Evolutionary conservation across 2,113 vertebrate genomes (phyloP).

Genomic region (Stomatorhinus ivindoensis): DNA sequence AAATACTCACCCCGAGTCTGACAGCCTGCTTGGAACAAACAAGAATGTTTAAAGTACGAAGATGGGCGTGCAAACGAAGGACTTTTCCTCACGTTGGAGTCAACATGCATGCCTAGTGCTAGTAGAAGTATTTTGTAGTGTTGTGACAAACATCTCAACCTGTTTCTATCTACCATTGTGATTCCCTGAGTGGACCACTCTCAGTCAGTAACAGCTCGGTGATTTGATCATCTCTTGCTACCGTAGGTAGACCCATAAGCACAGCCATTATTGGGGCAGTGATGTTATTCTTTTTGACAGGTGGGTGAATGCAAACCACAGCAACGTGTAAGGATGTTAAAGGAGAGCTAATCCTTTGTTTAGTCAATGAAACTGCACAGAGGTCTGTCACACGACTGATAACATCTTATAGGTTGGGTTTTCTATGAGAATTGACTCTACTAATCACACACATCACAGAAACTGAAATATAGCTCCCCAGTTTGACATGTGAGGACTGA

Average conservation of each 20-base stretch:
- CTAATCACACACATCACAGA: background rate
- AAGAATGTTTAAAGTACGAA: slow-evolving; percentile 42
- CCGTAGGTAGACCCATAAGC: slow-evolving; percentile 1
- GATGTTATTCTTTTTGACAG: background rate
- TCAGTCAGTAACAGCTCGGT: background rate
- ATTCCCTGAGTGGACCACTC: slow-evolving; percentile 33
- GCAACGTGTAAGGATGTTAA: background rate
- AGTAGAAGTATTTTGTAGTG: slow-evolving; percentile 59
- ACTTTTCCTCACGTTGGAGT: slow-evolving; percentile 52
- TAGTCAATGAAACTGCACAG: background rate
- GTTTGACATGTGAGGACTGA: background rate
- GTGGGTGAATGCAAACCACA: background rate
- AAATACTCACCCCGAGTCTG: slow-evolving; percentile 86
- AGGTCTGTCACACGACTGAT: background rate
- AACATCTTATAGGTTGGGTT: background rate
- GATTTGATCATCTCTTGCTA: background rate
- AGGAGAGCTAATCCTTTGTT: background rate
- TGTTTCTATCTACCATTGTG: slow-evolving; percentile 60
- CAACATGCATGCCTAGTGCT: slow-evolving; percentile 69
- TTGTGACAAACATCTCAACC: slow-evolving; percentile 41
- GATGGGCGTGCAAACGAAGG: slow-evolving; percentile 13
- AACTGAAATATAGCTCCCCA: background rate
- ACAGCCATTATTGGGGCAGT: slow-evolving; percentile 3
- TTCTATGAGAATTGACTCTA: slow-evolving; percentile 1
- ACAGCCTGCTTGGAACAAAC: slow-evolving; percentile 37